These are phyloP conservation scores for Polypedilum pembai DNA, from an alignment of 1,140 invertebrate species.

Conservation along the genomic window DNA sequence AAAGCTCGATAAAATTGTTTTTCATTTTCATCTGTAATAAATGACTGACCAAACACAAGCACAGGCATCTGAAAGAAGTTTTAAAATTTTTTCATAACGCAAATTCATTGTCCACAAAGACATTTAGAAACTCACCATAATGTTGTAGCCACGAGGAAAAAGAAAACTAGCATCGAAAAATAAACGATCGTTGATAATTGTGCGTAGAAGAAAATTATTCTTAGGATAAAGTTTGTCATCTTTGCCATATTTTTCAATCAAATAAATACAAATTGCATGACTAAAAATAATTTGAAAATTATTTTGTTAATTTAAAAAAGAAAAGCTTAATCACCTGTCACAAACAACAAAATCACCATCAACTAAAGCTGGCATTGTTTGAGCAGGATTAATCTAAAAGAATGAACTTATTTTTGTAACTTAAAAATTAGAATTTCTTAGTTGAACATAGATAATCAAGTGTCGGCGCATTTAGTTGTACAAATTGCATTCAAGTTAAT, in stretches of 20 bases:
- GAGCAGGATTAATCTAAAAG: neutral
- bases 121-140: neutral
- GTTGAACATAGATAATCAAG: too few relatives aligned
- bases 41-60: neutral
- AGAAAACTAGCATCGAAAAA: slow-evolving; percentile 53
- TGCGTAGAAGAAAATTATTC: slow-evolving; percentile 46
- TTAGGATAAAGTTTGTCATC: slow-evolving; percentile 51
- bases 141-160: slow-evolving; percentile 39
- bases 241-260: slow-evolving; percentile 51
- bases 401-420: too few relatives aligned
- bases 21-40: neutral
- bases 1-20: neutral
- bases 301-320: neutral
- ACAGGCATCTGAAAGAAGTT: neutral
- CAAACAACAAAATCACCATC: neutral
- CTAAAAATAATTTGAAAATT: slow-evolving; percentile 37
- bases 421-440: too few relatives aligned
- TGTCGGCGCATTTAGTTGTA: too few relatives aligned
- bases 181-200: slow-evolving; percentile 49
- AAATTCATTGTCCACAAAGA: too few relatives aligned
- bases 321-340: neutral
- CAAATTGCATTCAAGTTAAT: too few relatives aligned
- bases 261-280: slow-evolving; percentile 54
- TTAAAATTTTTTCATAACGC: too few relatives aligned
- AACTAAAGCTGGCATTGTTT: neutral